Evolutionary conservation across 2,888 invertebrate species (phyloP), one percentile per base, ranked within the genome.

Genomic region (Isotomurus palustris): DNA sequence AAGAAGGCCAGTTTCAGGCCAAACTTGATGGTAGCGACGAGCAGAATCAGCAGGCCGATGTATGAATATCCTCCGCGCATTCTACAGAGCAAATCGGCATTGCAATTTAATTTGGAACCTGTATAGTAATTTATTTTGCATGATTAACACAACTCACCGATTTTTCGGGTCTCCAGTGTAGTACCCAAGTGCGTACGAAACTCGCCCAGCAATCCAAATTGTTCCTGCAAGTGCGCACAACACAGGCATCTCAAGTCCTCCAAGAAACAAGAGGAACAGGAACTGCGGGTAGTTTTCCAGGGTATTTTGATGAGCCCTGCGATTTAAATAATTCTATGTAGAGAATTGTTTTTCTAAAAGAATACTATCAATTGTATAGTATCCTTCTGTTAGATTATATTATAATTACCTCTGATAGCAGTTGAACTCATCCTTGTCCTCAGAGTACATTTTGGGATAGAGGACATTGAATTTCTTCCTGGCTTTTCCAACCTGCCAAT

Each of bases 361-460:
- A n/a, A n/a, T n/a, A n/a, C n/a, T n/a, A n/a, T n/a, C n/a, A n/a
- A n/a, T n/a, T n/a, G n/a, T n/a, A n/a, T n/a, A n/a, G n/a, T n/a
- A n/a, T n/a, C n/a, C n/a, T n/a, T n/a, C n/a, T n/a, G n/a, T n/a
- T n/a, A n/a, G n/a, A n/a, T n/a, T n/a, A n/a, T n/a, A 12, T 32
- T 12, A 8, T 40, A n/a, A 10, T 19, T 47, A 68, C 71, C 74
- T 65, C 64, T 78, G 78, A 36, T 76, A 72, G 64, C 78, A 78
- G 72, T 79, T 79, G 71, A 78, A 79, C 17, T 72, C 67, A n/a
- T 74, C 72, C 54, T 73, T 74, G 35, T 73, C 74, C 22, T 73
- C 71, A 60, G 74, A 74, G 71, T 79, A 78, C 76, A 79, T 75
- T 2, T 61, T 73, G 32, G 79, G 79, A 65, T 78, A 78, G 59